phyloP scores from a whole-genome alignment of 1,140 invertebrate species.

The Conus betulinus region DNA sequence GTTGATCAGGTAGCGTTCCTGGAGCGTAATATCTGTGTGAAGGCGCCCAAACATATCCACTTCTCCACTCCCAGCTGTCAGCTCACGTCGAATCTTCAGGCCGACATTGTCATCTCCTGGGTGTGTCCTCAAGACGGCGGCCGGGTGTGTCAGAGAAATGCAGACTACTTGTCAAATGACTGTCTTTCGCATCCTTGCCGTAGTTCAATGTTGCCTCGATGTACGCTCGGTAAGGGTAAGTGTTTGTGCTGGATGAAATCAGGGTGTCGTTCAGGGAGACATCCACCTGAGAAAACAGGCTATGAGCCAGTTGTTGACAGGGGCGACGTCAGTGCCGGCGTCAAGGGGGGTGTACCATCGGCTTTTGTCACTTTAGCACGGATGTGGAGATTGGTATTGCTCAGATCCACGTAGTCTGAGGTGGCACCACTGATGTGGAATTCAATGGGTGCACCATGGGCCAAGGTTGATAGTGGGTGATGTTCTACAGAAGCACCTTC shows the following conservation, averaged over 20 bases:
- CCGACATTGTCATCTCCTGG: conserved; percentile 11
- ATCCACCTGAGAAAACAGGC: conserved; percentile 17
- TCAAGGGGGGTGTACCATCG: too few species aligned
- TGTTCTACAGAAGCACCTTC: too few species aligned
- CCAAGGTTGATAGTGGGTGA: too few species aligned
- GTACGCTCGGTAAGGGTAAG: not conserved
- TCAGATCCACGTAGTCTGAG: too few species aligned
- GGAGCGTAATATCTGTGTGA: not conserved
- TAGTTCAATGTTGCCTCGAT: not conserved
- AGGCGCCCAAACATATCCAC: conserved; percentile 6
- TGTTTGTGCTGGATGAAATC: conserved; percentile 1
- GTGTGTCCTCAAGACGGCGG: not conserved
- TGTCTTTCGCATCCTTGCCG: not conserved
- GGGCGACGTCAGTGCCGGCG: too few species aligned
- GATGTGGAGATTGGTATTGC: too few species aligned
- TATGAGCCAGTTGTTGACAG: not conserved
- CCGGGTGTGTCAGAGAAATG: not conserved
- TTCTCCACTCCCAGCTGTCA: not conserved
- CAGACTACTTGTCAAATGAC: conserved; percentile 2
- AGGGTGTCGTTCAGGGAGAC: conserved; percentile 14
- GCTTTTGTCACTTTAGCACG: too few species aligned
- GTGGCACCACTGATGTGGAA: too few species aligned
- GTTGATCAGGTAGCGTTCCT: conserved; percentile 1
- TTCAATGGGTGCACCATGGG: too few species aligned
- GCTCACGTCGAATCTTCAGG: not conserved